Conservation (phyloP, 2,888 invertebrate species). For the Celastrina argiolus region DNA sequence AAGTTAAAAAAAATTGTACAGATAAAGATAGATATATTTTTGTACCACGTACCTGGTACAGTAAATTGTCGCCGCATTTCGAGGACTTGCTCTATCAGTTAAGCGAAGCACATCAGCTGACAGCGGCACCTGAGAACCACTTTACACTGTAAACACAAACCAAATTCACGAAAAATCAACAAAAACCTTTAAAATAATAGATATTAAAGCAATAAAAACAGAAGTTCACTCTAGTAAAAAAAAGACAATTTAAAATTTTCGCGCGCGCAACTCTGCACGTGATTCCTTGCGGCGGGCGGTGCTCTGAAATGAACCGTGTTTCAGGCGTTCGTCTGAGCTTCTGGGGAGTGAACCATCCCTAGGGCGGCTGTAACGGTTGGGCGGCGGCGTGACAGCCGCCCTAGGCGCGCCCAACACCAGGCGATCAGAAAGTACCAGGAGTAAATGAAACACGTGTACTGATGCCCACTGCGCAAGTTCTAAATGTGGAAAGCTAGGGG, state of each 20-base stretch:
- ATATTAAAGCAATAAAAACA: conserved; percentile 28
- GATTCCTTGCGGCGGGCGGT: conserved; percentile 45
- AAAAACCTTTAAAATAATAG: conserved; percentile 25
- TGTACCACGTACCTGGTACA: conserved; percentile 55
- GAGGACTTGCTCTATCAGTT: conserved; percentile 41
- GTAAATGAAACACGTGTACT: conserved; percentile 58
- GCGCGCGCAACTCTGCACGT: conserved; percentile 58
- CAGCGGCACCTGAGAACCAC: conserved; percentile 55
- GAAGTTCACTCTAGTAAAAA: conserved; percentile 30
- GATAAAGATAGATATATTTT: background rate
- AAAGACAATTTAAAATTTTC: conserved; percentile 21
- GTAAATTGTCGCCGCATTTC: conserved; percentile 63
- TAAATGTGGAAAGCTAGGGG: conserved; percentile 55
- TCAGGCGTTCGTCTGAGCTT: conserved; percentile 62
- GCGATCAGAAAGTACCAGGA: conserved; percentile 53
- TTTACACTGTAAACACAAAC: conserved; percentile 54
- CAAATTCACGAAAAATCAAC: conserved; percentile 29
- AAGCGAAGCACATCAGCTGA: conserved; percentile 55
- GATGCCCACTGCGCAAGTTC: conserved; percentile 66
- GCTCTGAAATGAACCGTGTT: conserved; percentile 61
- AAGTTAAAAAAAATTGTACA: background rate
- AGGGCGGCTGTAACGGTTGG: conserved; percentile 54
- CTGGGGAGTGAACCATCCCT: conserved; percentile 65
- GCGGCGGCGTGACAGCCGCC: conserved; percentile 74
- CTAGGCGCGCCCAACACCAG: conserved; percentile 76